Evolutionary conservation across 2,113 vertebrate species (phyloP).

Genomic region (Ailurus styani): DNA sequence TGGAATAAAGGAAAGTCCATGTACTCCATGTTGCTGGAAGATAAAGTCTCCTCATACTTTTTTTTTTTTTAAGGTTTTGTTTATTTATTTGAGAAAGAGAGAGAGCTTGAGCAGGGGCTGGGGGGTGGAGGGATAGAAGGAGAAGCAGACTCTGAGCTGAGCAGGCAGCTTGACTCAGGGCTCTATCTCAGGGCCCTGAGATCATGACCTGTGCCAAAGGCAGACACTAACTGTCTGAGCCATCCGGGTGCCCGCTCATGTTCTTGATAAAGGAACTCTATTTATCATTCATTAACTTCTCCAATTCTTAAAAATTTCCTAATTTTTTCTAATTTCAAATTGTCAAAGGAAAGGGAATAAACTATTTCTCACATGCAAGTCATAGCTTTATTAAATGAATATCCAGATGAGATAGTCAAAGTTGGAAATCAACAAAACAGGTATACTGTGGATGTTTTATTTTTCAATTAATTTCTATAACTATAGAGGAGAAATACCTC

Average conservation of each 20-base stretch:
- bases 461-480: not conserved
- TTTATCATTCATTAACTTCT: not conserved
- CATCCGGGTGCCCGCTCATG: not conserved
- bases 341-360: not conserved
- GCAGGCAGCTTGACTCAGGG: not conserved
- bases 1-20: not conserved
- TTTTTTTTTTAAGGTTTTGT: not conserved
- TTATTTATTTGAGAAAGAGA: not conserved
- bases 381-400: not conserved
- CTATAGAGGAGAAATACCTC: not conserved
- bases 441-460: not conserved
- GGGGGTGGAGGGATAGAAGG: not conserved
- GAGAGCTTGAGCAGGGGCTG: not conserved
- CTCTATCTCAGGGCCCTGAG: not conserved
- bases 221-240: not conserved
- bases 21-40: not conserved
- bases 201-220: not conserved
- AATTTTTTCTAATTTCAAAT: not conserved
- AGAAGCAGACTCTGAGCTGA: not conserved
- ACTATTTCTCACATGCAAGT: not conserved
- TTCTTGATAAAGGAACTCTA: not conserved
- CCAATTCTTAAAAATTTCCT: not conserved
- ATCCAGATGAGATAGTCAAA: not conserved
- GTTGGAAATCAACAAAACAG: not conserved
- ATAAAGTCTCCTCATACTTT: not conserved